Evolutionary conservation across 2,888 invertebrate genomes (phyloP).

Genomic region (Therioaphis trifolii): DNA sequence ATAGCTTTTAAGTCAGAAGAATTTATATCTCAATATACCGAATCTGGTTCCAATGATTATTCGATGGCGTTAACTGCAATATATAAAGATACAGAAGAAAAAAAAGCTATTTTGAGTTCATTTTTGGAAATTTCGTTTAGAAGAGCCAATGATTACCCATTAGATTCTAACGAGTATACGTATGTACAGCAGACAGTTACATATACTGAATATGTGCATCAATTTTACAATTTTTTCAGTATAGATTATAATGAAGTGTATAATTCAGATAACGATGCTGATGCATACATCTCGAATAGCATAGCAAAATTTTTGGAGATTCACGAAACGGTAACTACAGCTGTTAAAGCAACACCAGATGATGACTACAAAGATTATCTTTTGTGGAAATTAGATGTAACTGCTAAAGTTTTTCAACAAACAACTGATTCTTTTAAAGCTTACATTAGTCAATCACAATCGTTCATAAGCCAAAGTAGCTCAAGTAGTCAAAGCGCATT

Average conservation of each 20-base stretch:
- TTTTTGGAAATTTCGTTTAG: neutral
- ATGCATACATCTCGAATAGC: neutral
- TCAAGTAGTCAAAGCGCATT: neutral
- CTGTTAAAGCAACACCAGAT: neutral
- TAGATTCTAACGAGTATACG: neutral
- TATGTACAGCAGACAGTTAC: neutral
- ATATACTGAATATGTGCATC: neutral
- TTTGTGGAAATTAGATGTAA: neutral
- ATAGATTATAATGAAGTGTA: neutral
- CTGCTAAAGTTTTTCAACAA: neutral
- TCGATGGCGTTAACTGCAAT: rapidly evolving
- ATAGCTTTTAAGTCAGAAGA: neutral
- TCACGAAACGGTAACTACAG: neutral
- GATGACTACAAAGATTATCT: neutral
- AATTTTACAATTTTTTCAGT: neutral
- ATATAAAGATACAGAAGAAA: neutral
- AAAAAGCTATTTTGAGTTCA: neutral
- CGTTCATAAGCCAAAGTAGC: neutral
- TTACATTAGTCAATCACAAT: neutral
- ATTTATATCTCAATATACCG: neutral
- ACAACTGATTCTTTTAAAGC: neutral
- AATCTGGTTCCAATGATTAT: neutral
- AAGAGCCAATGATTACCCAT: neutral
- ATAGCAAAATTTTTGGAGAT: neutral
- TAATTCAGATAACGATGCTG: neutral